Evolutionary conservation across 2,797 vertebrate genomes (phyloP).

Genomic region (Sebastes oblongus): DNA sequence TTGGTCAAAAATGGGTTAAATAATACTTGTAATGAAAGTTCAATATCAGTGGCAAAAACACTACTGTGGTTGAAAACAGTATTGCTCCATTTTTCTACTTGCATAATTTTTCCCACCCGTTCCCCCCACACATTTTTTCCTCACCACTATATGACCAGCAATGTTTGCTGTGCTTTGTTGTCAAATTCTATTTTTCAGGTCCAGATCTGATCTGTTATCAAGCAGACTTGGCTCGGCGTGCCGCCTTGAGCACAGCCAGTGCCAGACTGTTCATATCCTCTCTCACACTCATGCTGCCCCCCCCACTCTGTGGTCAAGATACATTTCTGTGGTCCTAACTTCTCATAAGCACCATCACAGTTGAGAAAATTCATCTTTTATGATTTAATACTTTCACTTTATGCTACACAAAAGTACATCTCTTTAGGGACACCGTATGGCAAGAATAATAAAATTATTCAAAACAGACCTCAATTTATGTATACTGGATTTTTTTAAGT

Average conservation of each 20-base stretch:
- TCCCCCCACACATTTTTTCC: background rate
- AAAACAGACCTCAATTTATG: constrained; percentile 3
- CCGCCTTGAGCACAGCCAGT: constrained; percentile 30
- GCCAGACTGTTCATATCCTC: constrained; percentile 47
- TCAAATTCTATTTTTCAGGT: constrained; percentile 40
- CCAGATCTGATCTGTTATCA: constrained; percentile 55
- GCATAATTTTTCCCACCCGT: background rate
- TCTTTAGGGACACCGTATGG: background rate
- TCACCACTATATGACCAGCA: background rate
- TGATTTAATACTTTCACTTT: background rate
- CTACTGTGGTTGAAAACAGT: background rate
- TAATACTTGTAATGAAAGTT: constrained; percentile 38
- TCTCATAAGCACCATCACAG: background rate
- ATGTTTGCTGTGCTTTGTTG: constrained; percentile 24
- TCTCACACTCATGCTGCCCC: constrained; percentile 12
- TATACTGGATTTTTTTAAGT: background rate
- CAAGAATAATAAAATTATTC: constrained; percentile 35
- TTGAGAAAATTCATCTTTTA: constrained; percentile 8
- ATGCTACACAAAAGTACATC: background rate
- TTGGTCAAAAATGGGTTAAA: background rate
- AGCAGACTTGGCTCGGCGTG: constrained; percentile 29
- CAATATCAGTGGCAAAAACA: constrained; percentile 11
- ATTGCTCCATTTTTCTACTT: background rate
- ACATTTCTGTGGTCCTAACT: constrained; percentile 5
- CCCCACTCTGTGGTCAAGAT: constrained; percentile 12